phyloP scores from a whole-genome alignment of 1,140 invertebrate genomes.

The Trichonephila clavipes region DNA sequence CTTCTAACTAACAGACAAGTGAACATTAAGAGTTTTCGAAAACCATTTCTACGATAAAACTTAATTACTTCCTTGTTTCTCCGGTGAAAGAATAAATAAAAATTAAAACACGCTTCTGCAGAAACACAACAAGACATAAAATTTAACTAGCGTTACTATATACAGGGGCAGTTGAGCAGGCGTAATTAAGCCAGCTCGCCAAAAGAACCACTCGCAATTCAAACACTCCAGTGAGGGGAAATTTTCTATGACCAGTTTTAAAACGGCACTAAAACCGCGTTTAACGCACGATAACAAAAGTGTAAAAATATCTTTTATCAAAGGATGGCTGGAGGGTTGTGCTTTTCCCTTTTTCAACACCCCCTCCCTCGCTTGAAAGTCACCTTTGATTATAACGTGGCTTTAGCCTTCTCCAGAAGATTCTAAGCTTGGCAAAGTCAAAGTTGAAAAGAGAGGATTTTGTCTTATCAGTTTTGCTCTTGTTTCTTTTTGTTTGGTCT shows the following conservation, averaged over 20 bases:
- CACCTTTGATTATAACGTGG: slow-evolving; percentile 24
- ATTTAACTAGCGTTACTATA: slow-evolving; percentile 13
- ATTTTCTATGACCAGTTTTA: slow-evolving; percentile 56
- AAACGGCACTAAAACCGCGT: slow-evolving; percentile 50
- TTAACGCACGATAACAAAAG: slow-evolving; percentile 42
- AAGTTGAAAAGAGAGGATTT: slow-evolving; percentile 53
- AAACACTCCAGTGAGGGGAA: not conserved
- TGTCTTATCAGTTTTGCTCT: slow-evolving; percentile 49
- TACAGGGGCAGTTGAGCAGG: not conserved
- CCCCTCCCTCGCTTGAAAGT: not conserved
- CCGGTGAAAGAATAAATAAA: not conserved
- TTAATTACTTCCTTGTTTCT: slow-evolving; percentile 27
- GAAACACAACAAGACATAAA: slow-evolving; percentile 50
- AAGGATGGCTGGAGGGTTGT: not conserved
- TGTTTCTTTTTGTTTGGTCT: not conserved
- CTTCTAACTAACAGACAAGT: not conserved
- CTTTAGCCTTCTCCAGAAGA: not conserved
- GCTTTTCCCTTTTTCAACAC: not conserved
- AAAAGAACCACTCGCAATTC: slow-evolving; percentile 28
- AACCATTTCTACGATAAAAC: slow-evolving; percentile 49
- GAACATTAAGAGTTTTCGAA: not conserved
- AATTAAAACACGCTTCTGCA: slow-evolving; percentile 30
- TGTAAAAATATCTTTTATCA: slow-evolving; percentile 57
- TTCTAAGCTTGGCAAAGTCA: not conserved
- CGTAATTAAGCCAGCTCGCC: slow-evolving; percentile 18